A percentile compares a stretch with the other conserved stretches of the same genome.
Conservation (phyloP, 2,797 vertebrate species). For the Dromococcyx pavoninus region DNA sequence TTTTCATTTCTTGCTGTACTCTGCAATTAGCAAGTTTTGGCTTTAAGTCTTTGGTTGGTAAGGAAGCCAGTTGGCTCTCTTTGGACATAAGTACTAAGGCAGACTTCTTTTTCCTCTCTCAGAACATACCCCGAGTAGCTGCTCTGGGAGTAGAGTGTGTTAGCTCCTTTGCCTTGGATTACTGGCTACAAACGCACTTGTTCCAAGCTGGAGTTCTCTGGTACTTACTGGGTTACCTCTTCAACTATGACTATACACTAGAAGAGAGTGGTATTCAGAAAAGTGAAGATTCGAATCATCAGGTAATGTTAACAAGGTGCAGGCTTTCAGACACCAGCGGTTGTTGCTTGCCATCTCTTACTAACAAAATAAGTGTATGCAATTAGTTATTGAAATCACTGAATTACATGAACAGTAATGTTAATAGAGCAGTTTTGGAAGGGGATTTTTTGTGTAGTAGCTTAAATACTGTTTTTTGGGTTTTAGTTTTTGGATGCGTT, state of each 20-base stretch:
- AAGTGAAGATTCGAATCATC: constrained; percentile 95
- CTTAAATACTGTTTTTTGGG: neutral
- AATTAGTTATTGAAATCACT: neutral
- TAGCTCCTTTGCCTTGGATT: constrained; percentile 96
- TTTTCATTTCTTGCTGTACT: neutral
- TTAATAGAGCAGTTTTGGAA: neutral
- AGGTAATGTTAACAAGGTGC: constrained; percentile 72
- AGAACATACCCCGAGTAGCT: constrained; percentile 91
- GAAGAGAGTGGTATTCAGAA: constrained; percentile 97
- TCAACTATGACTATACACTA: constrained; percentile 97
- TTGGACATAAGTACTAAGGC: neutral
- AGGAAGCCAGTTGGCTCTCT: neutral
- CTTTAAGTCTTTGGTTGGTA: neutral
- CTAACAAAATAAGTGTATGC: neutral
- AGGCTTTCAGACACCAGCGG: neutral
- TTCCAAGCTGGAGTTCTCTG: constrained; percentile 96
- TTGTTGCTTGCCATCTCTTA: neutral
- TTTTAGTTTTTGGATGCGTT: neutral
- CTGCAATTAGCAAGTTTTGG: neutral
- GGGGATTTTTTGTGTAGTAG: neutral
- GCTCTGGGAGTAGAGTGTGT: constrained; percentile 90
- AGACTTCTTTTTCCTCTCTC: neutral
- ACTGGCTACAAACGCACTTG: constrained; percentile 95
- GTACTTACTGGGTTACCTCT: constrained; percentile 92
- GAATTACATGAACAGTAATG: neutral